Percentiles rank a stretch among this genome's conserved stretches.
phyloP scores from a whole-genome alignment of 2,888 invertebrate genomes.

The Linnaemya tessellans region DNA sequence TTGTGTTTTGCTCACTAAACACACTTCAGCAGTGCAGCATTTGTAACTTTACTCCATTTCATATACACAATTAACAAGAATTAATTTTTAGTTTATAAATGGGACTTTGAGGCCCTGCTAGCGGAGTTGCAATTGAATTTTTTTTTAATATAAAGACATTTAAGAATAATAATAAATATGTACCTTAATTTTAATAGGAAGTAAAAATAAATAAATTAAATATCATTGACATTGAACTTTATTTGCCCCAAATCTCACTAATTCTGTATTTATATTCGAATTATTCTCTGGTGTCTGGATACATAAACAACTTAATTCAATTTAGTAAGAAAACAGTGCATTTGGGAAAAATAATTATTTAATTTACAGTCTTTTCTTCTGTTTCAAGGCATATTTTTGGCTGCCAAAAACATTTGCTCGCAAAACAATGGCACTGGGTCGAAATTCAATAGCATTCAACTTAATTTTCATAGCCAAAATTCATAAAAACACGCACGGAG shows the following conservation, averaged over 20 bases:
- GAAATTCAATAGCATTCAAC: background rate
- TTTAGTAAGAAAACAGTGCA: constrained; percentile 8
- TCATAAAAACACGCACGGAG: background rate
- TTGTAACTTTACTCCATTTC: no score
- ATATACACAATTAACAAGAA: no score
- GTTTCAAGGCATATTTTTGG: background rate
- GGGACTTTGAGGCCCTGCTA: no score
- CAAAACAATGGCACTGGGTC: background rate
- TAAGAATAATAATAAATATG: no score
- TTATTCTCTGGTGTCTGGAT: background rate
- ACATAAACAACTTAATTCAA: background rate
- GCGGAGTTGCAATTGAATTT: no score
- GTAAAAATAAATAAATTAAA: background rate
- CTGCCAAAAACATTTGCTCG: background rate
- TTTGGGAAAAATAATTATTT: constrained; percentile 31
- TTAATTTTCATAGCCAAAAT: background rate
- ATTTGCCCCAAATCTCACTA: background rate
- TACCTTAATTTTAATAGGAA: no score
- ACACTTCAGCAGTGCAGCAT: no score
- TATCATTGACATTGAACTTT: constrained; percentile 6
- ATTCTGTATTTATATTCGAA: background rate
- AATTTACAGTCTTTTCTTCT: background rate
- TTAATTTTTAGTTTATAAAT: no score
- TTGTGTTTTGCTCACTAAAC: no score
- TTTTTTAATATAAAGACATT: no score